phyloP scores from a whole-genome alignment of 2,797 vertebrate species.

The Scomberomorus guttatus region DNA sequence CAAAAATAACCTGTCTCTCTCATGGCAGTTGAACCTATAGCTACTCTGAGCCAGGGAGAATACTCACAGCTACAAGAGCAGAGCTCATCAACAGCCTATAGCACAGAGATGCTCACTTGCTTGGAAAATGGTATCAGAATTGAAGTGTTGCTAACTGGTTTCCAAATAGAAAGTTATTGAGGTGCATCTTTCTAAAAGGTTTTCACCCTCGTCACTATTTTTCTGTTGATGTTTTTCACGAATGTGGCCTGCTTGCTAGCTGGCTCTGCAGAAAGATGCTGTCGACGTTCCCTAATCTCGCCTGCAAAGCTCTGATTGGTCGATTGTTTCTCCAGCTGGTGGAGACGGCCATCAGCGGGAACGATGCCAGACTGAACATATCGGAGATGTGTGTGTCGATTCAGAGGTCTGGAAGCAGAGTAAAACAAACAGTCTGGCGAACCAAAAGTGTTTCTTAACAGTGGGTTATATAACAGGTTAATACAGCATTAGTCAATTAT shows the following conservation, averaged over 20 bases:
- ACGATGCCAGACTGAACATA: too few relatives aligned
- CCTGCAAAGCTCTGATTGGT: too few relatives aligned
- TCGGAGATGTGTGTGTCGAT: too few relatives aligned
- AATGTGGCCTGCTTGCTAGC: too few relatives aligned
- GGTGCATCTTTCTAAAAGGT: not conserved
- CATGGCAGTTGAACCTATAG: slow-evolving; percentile 13
- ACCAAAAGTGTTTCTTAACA: not conserved
- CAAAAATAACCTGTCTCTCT: slow-evolving; percentile 63
- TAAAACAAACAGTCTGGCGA: not conserved
- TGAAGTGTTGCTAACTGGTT: not conserved
- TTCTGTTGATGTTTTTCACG: too few relatives aligned
- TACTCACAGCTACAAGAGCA: slow-evolving; percentile 1
- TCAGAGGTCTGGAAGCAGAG: too few relatives aligned
- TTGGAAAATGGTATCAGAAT: not conserved
- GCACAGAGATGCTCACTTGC: not conserved
- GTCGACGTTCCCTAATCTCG: too few relatives aligned
- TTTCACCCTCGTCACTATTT: not conserved
- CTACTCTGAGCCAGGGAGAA: not conserved
- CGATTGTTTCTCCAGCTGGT: too few relatives aligned
- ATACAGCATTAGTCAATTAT: not conserved
- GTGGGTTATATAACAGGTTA: too few relatives aligned
- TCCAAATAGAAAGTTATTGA: not conserved
- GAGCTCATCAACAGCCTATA: not conserved
- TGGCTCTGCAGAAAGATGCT: too few relatives aligned
- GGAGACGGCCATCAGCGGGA: too few relatives aligned